Base-by-base conservation (phyloP, 2,797 vertebrate genomes). In the Valencia hispanica region DNA sequence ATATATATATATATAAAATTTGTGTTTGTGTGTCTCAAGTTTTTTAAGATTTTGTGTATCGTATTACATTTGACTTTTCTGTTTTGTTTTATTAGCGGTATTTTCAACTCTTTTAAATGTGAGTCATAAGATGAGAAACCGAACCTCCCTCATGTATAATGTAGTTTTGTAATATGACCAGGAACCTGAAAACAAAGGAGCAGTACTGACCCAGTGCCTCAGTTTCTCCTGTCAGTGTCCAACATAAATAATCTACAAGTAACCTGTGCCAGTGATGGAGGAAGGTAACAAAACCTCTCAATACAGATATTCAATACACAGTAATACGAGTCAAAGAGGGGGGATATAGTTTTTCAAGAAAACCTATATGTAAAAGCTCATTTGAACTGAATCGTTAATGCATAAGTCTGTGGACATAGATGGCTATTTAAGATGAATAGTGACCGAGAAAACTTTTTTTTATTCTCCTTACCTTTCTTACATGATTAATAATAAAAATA, bases 111-210 rank as follows among this genome's bases (percentile, higher is more conserved):
- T 73, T 81, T 57, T 27, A 43, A 2, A 47, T 45, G 1, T 70
- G 72, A 75, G 69, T 87, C 57, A 48, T 72, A 32, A 41, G 41
- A 79, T 73, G 83, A 81, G 86, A 68, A 93, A 89, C 78, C 70
- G 70, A 80, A 89, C 68, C 74, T 34, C 74, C 55, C 47, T 94
- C 89, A 94, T 95, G 75, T 71, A 94, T 94, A 90, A 95, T 95
- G 86, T 76, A 95, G 74, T 65, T 70, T 30, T 48, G 92, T 87
- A 92, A 93, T 70, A 9, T 78, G 81, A 94, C 86, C 72, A 14
- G 86, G 65, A 88, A 57, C 72, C 59, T 73, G 70, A 66, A 79
- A 79, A 81, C 34, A 74, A 22, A 78, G 76, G 74, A 34, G 72
- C 34, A 57, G 27, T 53, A 65, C 50, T 34, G 71, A 72, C 75